Evolutionary conservation across 1,140 invertebrate genomes (phyloP).

Genomic region (Acyrthosiphon pisum): DNA sequence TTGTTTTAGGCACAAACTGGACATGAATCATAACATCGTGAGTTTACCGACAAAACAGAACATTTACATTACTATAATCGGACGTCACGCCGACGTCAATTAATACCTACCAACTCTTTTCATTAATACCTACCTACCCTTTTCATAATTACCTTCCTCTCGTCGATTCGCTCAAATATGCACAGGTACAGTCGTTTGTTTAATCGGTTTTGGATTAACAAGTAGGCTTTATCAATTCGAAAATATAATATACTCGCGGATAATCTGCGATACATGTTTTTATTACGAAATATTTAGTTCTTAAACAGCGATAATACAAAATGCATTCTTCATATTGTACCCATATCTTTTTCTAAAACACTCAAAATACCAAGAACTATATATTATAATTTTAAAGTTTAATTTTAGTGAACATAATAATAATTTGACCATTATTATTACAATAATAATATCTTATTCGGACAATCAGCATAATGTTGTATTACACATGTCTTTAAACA

Average conservation of each 20-base stretch:
- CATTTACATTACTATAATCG: neutral
- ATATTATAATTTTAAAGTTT: neutral
- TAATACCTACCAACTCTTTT: neutral
- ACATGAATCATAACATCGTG: neutral
- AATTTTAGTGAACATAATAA: neutral
- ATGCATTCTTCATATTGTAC: too few species aligned
- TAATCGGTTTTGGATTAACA: neutral
- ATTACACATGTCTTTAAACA: neutral
- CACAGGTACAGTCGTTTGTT: too few species aligned
- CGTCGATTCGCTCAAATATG: neutral
- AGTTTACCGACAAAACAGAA: neutral
- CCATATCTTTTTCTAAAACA: neutral
- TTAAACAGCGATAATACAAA: neutral
- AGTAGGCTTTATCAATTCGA: neutral
- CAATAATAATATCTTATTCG: neutral
- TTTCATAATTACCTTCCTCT: too few species aligned
- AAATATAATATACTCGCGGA: neutral
- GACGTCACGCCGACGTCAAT: neutral
- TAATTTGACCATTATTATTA: neutral
- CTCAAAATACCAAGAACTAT: neutral
- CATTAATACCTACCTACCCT: too few species aligned
- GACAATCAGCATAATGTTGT: neutral
- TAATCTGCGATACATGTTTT: neutral
- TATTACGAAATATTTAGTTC: neutral
- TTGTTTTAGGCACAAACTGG: constrained; percentile 51